Percentiles rank a stretch among this genome's conserved stretches.
Conservation (phyloP, 92 coral and sea anemone genomes). For the Meandrina meandrites region DNA sequence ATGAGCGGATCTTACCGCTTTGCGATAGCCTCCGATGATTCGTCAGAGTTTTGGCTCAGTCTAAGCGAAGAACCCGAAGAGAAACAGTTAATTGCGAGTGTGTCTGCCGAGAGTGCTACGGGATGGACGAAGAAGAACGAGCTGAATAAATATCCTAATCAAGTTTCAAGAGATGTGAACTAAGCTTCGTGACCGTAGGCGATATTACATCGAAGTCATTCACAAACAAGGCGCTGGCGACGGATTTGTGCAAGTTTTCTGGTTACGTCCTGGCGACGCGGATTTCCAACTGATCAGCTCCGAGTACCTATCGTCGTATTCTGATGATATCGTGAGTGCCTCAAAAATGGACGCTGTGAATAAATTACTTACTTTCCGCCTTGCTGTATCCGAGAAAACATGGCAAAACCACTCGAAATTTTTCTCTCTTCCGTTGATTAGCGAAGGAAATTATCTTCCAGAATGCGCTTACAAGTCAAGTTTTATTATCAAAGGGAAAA, state of each 20-base stretch:
- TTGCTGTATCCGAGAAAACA: background rate
- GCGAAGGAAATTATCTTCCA: slow-evolving; percentile 12
- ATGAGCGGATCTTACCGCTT: slow-evolving; percentile 33
- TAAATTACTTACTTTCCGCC: background rate
- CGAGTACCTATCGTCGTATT: slow-evolving; percentile 17
- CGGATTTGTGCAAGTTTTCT: slow-evolving; percentile 29
- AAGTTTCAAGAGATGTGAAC: background rate
- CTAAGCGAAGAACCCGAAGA: slow-evolving; percentile 32
- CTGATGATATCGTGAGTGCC: background rate
- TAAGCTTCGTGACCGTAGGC: slow-evolving; percentile 1
- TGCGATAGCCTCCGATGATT: slow-evolving; percentile 18
- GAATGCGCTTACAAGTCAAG: slow-evolving; percentile 9
- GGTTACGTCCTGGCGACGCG: slow-evolving; percentile 31
- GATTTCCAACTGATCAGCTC: slow-evolving; percentile 27
- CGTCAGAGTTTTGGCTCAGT: slow-evolving; percentile 37
- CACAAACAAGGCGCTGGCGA: slow-evolving; percentile 46
- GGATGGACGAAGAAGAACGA: slow-evolving; percentile 24
- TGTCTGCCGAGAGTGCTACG: background rate
- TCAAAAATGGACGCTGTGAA: slow-evolving; percentile 2
- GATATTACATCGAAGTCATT: slow-evolving; percentile 50
- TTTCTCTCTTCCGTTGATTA: slow-evolving; percentile 15
- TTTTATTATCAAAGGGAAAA: background rate
- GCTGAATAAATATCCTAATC: slow-evolving; percentile 9
- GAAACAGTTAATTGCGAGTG: slow-evolving; percentile 10
- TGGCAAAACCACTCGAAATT: background rate